phyloP scores from a whole-genome alignment of 1,140 invertebrate species.

The Papilio polytes region DNA sequence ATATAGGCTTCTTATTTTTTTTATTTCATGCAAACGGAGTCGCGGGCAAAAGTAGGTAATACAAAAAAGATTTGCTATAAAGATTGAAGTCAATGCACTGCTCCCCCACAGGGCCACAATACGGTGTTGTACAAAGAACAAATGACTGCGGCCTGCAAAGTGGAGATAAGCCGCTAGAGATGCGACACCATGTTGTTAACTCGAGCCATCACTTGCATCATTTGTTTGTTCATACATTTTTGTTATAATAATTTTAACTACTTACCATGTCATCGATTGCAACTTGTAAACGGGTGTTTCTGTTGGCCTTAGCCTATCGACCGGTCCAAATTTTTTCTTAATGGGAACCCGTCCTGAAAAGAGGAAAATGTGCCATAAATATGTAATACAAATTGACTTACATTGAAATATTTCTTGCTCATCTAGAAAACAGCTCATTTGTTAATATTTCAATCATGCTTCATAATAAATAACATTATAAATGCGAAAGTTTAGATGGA shows the following conservation, averaged over 20 bases:
- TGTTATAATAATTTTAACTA: background rate
- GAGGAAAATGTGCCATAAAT: too few relatives aligned
- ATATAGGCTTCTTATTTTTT: too few relatives aligned
- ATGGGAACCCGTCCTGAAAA: too few relatives aligned
- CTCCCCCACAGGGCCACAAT: background rate
- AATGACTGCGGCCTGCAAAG: background rate
- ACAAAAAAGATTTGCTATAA: background rate
- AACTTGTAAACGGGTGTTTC: too few relatives aligned
- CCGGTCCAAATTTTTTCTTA: too few relatives aligned
- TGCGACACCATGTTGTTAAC: background rate
- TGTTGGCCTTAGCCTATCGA: too few relatives aligned
- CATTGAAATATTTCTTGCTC: background rate
- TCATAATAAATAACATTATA: too few relatives aligned
- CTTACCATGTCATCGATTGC: background rate
- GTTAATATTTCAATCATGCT: too few relatives aligned
- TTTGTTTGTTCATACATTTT: background rate
- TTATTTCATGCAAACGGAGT: too few relatives aligned
- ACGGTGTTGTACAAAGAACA: slow-evolving; percentile 16
- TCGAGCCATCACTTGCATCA: background rate
- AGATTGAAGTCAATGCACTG: background rate
- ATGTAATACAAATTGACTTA: too few relatives aligned
- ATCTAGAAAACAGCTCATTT: background rate
- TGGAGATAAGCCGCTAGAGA: background rate
- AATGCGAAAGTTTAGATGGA: too few relatives aligned
- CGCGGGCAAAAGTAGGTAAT: too few relatives aligned